Evolutionary conservation across 2,113 vertebrate genomes (phyloP).

Genomic region (Columba janthina): DNA sequence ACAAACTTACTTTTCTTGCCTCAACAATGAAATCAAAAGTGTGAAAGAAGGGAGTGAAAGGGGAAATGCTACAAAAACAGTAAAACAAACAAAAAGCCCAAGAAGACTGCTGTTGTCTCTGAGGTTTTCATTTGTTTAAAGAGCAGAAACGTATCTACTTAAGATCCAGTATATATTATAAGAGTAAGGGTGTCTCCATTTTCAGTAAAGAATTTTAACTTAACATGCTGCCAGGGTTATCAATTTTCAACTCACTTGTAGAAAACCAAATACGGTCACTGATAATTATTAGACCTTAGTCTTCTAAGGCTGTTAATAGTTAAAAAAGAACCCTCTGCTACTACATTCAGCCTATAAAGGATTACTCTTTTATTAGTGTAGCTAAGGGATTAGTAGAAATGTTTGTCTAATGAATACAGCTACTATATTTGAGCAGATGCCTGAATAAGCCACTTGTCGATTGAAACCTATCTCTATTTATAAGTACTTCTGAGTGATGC

Average conservation of each 20-base stretch:
- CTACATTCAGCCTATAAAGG: constrained; percentile 38
- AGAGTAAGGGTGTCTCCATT: neutral
- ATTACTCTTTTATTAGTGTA: constrained; percentile 70
- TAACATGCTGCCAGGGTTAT: neutral
- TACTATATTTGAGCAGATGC: constrained; percentile 74
- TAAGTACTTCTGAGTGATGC: constrained; percentile 51
- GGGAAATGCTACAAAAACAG: neutral
- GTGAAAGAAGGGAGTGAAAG: neutral
- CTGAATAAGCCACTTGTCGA: constrained; percentile 70
- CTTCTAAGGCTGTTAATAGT: constrained; percentile 27
- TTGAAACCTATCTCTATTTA: constrained; percentile 74
- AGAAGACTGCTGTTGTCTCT: neutral
- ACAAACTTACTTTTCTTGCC: neutral
- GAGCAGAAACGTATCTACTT: neutral
- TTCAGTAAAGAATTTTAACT: neutral
- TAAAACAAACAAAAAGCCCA: neutral
- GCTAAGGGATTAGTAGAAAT: constrained; percentile 69
- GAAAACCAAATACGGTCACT: constrained; percentile 23
- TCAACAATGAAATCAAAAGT: neutral
- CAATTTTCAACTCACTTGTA: constrained; percentile 15
- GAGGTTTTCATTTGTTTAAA: neutral
- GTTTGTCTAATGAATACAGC: constrained; percentile 75
- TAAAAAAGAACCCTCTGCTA: constrained; percentile 52
- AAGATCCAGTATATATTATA: neutral
- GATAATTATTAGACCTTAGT: constrained; percentile 25